phyloP scores from a whole-genome alignment of 1,140 invertebrate genomes.

The Microplitis mediator region DNA sequence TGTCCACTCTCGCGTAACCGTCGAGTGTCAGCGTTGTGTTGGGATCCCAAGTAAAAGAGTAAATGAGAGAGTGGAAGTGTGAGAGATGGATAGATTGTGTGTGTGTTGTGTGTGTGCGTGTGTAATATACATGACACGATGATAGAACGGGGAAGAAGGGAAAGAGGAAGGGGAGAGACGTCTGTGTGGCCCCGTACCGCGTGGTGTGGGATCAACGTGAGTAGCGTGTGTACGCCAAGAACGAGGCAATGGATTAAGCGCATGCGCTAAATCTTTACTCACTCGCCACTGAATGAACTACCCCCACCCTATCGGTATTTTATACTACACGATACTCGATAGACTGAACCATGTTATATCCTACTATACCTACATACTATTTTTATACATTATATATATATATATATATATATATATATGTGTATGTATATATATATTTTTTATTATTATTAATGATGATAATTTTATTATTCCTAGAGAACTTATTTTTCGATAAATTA shows the following conservation, averaged over 20 bases:
- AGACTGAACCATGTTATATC: slow-evolving; percentile 7
- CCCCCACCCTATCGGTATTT: slow-evolving; percentile 33
- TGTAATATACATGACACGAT: neutral
- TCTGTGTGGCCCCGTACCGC: slow-evolving; percentile 42
- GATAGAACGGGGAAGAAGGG: neutral
- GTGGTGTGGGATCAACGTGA: slow-evolving; percentile 50
- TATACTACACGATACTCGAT: slow-evolving; percentile 3
- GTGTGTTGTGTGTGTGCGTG: no score
- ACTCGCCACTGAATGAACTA: slow-evolving; percentile 55
- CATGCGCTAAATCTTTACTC: slow-evolving; percentile 41
- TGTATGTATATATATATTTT: no score
- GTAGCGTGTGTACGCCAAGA: slow-evolving; percentile 57
- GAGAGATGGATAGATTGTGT: neutral
- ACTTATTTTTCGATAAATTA: neutral
- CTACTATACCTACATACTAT: neutral
- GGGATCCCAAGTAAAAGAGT: neutral
- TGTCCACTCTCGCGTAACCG: slow-evolving; percentile 16
- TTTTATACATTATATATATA: neutral
- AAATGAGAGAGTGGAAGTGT: neutral
- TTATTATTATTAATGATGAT: no score
- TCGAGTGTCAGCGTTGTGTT: neutral
- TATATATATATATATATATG: neutral
- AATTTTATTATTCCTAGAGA: no score
- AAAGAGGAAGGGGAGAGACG: slow-evolving; percentile 12
- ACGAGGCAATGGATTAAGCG: slow-evolving; percentile 37